Evolutionary conservation across 2,113 vertebrate genomes (phyloP).

Genomic region (Trachemys scripta): DNA sequence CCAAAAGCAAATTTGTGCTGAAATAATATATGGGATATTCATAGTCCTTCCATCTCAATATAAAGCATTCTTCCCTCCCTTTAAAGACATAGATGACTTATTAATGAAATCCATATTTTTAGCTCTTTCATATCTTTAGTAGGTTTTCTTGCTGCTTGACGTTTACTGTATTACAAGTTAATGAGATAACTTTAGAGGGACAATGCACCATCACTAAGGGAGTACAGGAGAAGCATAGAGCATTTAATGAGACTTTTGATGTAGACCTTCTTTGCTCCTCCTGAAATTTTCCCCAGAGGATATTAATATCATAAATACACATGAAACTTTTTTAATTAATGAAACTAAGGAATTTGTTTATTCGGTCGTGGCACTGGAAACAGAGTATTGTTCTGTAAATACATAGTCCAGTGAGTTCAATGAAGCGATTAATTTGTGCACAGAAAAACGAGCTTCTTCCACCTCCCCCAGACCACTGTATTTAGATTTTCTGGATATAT

Average conservation of each 20-base stretch:
- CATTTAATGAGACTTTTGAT: background rate
- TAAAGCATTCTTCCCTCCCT: background rate
- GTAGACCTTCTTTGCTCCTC: background rate
- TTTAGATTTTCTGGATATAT: background rate
- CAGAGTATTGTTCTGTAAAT: accelerated
- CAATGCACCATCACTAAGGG: accelerated
- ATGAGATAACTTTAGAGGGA: background rate
- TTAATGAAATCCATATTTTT: background rate
- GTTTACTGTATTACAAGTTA: accelerated
- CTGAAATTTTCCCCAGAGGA: background rate
- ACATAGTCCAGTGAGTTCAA: background rate
- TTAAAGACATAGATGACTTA: background rate
- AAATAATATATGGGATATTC: accelerated
- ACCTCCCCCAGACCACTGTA: accelerated
- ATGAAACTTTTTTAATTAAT: background rate
- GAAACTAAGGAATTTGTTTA: background rate
- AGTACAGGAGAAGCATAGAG: background rate
- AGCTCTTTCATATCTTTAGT: background rate
- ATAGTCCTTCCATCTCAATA: background rate
- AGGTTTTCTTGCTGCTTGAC: background rate
- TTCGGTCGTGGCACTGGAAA: accelerated
- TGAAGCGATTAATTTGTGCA: background rate
- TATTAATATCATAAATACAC: accelerated
- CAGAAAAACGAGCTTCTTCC: background rate
- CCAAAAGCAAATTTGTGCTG: background rate